Evolutionary conservation across 2,113 vertebrate genomes (phyloP).

Genomic region (Clarias gariepinus): DNA sequence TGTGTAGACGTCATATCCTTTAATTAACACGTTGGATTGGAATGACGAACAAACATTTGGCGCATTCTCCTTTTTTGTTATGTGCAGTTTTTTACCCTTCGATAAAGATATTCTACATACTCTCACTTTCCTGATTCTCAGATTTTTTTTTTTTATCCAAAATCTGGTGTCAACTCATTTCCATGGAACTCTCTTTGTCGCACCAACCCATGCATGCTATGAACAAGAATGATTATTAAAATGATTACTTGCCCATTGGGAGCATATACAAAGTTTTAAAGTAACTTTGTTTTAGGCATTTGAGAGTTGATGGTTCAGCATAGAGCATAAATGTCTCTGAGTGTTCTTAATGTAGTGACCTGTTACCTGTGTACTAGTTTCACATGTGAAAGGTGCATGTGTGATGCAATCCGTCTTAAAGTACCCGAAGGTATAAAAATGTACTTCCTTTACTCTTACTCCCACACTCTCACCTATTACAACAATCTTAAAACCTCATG

Average conservation of each 20-base stretch:
- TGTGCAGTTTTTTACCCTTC: neutral
- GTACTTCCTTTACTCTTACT: neutral
- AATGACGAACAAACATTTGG: neutral
- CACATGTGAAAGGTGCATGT: neutral
- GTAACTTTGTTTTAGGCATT: neutral
- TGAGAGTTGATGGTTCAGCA: neutral
- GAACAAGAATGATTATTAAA: neutral
- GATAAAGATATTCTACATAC: neutral
- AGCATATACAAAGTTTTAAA: neutral
- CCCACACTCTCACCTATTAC: neutral
- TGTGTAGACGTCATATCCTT: neutral
- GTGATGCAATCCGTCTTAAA: neutral
- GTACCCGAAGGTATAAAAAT: neutral
- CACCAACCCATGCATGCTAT: neutral
- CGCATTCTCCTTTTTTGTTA: neutral
- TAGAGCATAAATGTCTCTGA: neutral
- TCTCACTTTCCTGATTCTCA: neutral
- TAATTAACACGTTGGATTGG: neutral
- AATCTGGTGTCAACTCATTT: constrained; percentile 5
- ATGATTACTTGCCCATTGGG: neutral
- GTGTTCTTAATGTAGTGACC: neutral
- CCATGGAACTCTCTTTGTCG: neutral
- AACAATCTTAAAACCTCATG: neutral
- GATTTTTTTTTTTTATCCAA: neutral
- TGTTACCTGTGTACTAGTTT: neutral